These are phyloP conservation scores for Sebastes oblongus DNA, from an alignment of 2,797 vertebrate genomes.

Conservation along the genomic window DNA sequence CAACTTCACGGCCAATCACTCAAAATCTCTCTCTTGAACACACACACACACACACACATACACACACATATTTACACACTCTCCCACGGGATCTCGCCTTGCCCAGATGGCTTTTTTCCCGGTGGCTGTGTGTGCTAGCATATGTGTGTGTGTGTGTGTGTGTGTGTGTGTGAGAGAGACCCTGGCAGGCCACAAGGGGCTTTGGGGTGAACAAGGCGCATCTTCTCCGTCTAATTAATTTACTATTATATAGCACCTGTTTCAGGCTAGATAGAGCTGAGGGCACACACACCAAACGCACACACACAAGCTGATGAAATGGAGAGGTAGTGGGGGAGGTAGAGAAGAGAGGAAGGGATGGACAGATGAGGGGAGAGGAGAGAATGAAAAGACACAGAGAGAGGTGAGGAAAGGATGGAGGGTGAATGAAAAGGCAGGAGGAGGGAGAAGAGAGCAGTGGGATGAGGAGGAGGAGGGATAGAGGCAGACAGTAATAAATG, in stretches of 20 bases:
- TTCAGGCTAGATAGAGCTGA: conserved; percentile 95
- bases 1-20: conserved; percentile 84
- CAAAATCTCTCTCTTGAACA: conserved; percentile 49
- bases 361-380: conserved; percentile 37
- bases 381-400: conserved; percentile 49
- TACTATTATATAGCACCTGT: conserved; percentile 99
- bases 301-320: conserved; percentile 52
- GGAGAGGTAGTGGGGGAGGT: conserved; percentile 51
- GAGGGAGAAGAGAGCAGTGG: background rate
- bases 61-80: conserved; percentile 46
- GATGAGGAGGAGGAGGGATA: background rate
- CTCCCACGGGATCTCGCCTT: conserved; percentile 87
- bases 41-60: conserved; percentile 24
- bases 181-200: conserved; percentile 90
- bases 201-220: conserved; percentile 94
- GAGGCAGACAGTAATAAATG: conserved; percentile 90
- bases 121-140: conserved; percentile 22
- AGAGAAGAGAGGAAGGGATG: conserved; percentile 36
- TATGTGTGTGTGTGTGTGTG: background rate
- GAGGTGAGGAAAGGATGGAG: conserved; percentile 34
- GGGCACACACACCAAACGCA: conserved; percentile 20
- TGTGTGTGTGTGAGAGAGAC: conserved; percentile 68
- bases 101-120: conserved; percentile 97
- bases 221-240: conserved; percentile 99
- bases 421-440: conserved; percentile 23